Evolutionary conservation across 1,140 invertebrate species (phyloP).

Genomic region (Scaptodrosophila lebanonensis): DNA sequence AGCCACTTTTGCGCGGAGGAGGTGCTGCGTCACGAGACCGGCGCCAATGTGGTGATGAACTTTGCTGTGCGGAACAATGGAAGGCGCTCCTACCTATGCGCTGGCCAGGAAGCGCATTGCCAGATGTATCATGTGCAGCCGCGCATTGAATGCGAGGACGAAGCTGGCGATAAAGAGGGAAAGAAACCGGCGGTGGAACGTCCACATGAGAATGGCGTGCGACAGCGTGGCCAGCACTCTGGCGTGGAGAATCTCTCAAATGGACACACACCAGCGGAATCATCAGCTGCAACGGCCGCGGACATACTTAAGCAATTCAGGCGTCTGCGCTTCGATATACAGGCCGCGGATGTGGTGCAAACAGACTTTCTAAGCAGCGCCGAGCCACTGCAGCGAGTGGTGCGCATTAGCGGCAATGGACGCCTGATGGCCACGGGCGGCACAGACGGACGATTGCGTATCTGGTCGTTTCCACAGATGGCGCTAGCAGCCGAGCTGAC

Average conservation of each 20-base stretch:
- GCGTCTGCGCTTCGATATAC: constrained; percentile 84
- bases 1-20: constrained; percentile 89
- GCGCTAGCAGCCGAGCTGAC: constrained; percentile 83
- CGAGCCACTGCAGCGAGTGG: constrained; percentile 91
- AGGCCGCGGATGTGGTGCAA: constrained; percentile 86
- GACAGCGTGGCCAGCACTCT: constrained; percentile 50
- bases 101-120: constrained; percentile 94
- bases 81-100: constrained; percentile 87
- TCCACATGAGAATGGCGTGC: constrained; percentile 62
- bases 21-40: constrained; percentile 91
- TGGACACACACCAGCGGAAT: constrained; percentile 32
- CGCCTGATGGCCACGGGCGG: constrained; percentile 93
- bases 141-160: constrained; percentile 79
- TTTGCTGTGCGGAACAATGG: constrained; percentile 84
- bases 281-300: constrained; percentile 46
- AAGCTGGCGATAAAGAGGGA: constrained; percentile 19
- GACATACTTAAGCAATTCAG: constrained; percentile 79
- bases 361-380: constrained; percentile 83
- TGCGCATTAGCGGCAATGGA: constrained; percentile 86
- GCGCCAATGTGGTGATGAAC: constrained; percentile 94
- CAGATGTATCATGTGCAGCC: constrained; percentile 91
- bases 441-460: constrained; percentile 89
- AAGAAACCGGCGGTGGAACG: constrained; percentile 44
- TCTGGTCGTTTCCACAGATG: constrained; percentile 93
- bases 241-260: constrained; percentile 60